Conservation (phyloP, 2,888 invertebrate genomes). For the Byasa hedistus region DNA sequence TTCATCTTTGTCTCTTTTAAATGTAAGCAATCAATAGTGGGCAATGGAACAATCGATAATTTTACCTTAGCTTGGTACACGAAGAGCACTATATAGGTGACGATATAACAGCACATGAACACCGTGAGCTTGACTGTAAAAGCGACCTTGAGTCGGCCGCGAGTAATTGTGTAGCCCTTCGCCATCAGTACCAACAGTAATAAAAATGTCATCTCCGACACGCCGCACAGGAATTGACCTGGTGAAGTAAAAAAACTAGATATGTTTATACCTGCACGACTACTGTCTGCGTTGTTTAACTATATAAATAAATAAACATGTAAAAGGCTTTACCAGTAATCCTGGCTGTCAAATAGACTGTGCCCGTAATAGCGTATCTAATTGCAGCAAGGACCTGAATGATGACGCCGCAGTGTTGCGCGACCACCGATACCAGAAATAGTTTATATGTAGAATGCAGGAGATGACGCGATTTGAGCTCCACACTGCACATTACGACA, state of each 20-base stretch:
- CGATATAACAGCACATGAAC: slow-evolving; percentile 88
- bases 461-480: slow-evolving; percentile 88
- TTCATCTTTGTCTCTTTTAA: neutral
- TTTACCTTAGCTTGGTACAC: slow-evolving; percentile 88
- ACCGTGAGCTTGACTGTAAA: slow-evolving; percentile 88
- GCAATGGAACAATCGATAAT: neutral
- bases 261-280: too few relatives aligned
- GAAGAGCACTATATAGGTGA: slow-evolving; percentile 87
- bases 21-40: neutral
- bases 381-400: slow-evolving; percentile 85
- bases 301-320: neutral
- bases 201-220: slow-evolving; percentile 87
- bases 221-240: slow-evolving; percentile 87
- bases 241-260: slow-evolving; percentile 26
- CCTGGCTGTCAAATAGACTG: slow-evolving; percentile 75
- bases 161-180: slow-evolving; percentile 94
- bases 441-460: slow-evolving; percentile 94
- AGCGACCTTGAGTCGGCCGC: slow-evolving; percentile 86
- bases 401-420: slow-evolving; percentile 86
- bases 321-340: slow-evolving; percentile 61
- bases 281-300: neutral
- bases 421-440: slow-evolving; percentile 85
- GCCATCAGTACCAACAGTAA: slow-evolving; percentile 89
- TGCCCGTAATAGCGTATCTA: slow-evolving; percentile 88
- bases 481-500: slow-evolving; percentile 86